These are phyloP conservation scores for Caenorhabditis drosophilae DNA, from an alignment of 2,888 invertebrate genomes.

Conservation along the genomic window DNA sequence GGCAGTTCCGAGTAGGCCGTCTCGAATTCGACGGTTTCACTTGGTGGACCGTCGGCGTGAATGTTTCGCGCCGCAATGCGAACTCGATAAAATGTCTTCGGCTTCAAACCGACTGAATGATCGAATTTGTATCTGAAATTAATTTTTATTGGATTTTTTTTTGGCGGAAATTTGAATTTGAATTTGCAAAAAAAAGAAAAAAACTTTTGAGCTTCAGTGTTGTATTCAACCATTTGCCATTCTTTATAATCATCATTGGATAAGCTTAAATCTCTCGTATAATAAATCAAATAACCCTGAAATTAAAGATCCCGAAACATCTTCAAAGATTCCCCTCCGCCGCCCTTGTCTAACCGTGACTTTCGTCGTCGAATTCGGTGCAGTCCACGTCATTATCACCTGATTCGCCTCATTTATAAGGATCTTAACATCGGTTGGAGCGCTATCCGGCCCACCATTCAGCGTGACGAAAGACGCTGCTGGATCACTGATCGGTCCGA, in stretches of 20 bases:
- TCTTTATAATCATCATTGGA: conserved; percentile 43
- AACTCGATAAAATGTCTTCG: conserved; percentile 52
- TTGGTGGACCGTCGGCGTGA: conserved; percentile 45
- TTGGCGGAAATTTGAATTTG: background rate
- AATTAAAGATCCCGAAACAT: background rate
- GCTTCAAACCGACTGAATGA: conserved; percentile 42
- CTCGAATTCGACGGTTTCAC: conserved; percentile 47
- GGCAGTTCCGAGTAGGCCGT: conserved; percentile 46
- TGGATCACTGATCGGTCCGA: conserved; percentile 35
- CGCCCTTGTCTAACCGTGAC: conserved; percentile 24
- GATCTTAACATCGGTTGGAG: conserved; percentile 34
- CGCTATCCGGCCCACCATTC: conserved; percentile 48
- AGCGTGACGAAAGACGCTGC: conserved; percentile 37
- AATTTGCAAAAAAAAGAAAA: background rate
- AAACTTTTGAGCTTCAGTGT: background rate
- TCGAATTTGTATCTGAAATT: conserved; percentile 36
- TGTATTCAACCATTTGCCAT: conserved; percentile 42
- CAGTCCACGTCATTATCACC: conserved; percentile 42
- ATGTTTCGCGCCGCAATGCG: conserved; percentile 42
- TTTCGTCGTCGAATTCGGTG: conserved; percentile 39
- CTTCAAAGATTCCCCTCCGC: background rate
- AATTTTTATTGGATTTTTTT: background rate
- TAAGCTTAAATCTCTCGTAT: conserved; percentile 47
- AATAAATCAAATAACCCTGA: conserved; percentile 48
- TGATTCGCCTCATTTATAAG: conserved; percentile 51